Evolutionary conservation across 2,797 vertebrate genomes (phyloP).

Genomic region (Rhincodon typus): DNA sequence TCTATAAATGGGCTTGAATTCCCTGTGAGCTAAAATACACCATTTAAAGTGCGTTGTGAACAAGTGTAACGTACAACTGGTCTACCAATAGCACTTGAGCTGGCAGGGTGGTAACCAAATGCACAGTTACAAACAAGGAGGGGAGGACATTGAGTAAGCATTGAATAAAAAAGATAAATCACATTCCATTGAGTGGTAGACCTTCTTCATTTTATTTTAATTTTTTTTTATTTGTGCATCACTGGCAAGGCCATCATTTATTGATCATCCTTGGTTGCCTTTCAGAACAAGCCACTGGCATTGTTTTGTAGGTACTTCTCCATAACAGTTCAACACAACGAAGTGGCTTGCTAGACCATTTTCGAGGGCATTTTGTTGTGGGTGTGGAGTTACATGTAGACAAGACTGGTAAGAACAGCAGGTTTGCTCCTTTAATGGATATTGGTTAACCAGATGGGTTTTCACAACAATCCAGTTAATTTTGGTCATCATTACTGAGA

Average conservation of each 20-base stretch:
- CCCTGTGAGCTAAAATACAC: not conserved
- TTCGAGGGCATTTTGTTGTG: too few species aligned
- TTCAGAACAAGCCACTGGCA: not conserved
- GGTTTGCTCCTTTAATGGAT: too few species aligned
- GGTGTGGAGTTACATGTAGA: too few species aligned
- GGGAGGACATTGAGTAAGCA: not conserved
- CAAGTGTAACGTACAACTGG: not conserved
- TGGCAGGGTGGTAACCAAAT: not conserved
- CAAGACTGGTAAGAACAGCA: too few species aligned
- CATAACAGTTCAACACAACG: too few species aligned
- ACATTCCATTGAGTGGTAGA: not conserved
- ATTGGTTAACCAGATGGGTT: too few species aligned
- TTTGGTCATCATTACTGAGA: too few species aligned
- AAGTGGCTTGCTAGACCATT: too few species aligned
- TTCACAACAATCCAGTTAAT: too few species aligned
- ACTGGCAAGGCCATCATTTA: not conserved
- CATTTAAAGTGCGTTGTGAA: not conserved
- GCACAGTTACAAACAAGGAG: not conserved
- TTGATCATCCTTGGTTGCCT: not conserved
- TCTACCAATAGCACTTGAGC: not conserved
- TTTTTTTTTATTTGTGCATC: not conserved
- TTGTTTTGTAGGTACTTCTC: too few species aligned
- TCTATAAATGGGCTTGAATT: not conserved
- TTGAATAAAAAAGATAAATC: not conserved
- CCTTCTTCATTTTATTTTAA: not conserved